Base-by-base conservation (phyloP, 1,140 invertebrate species). In the Agrilus planipennis region DNA sequence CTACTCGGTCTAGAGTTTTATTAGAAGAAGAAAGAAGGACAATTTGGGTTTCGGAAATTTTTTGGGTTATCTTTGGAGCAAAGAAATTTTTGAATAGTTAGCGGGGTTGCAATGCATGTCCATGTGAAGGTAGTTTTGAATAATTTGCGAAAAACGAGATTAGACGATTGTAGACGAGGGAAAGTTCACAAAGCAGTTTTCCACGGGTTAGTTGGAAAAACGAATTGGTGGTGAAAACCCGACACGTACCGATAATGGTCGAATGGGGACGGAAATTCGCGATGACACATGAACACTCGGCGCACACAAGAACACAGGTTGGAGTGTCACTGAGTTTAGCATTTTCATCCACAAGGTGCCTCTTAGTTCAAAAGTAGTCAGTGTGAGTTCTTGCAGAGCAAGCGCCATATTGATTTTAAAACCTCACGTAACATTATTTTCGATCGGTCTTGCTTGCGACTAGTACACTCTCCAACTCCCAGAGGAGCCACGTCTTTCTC, bases 401-500 rank as follows among this genome's bases (percentile, higher is more conserved):
- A 46, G 57, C 57, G 57, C 55, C 57, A 59, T 60, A 60, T 60
- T 58, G 57, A 60, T 60, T 60, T 60, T 60, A 57, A 59, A 35
- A n/a, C n/a, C 37, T 39, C 31, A 16, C 29, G 20, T 22, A 34
- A n/a, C n/a, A n/a, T n/a, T n/a, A n/a, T n/a, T n/a, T n/a, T n/a
- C n/a, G n/a, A n/a, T n/a, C n/a, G n/a, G n/a, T n/a, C n/a, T n/a
- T n/a, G n/a, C n/a, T n/a, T n/a, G n/a, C n/a, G n/a, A n/a, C n/a
- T n/a, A n/a, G n/a, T n/a, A n/a, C n/a, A n/a, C n/a, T n/a, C n/a
- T 25, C 23, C 23, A 25, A 9, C 15, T 29, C 28, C n/a, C 28
- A 15, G 15, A 29, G 15, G 28, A 29, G n/a, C 28, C 28, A 29
- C 15, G 22, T 30, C 42, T 31, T 38, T 44, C 34, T 44, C 22